Base-by-base conservation (phyloP, 1,140 invertebrate genomes). In the Muscidifurax raptorellus region DNA sequence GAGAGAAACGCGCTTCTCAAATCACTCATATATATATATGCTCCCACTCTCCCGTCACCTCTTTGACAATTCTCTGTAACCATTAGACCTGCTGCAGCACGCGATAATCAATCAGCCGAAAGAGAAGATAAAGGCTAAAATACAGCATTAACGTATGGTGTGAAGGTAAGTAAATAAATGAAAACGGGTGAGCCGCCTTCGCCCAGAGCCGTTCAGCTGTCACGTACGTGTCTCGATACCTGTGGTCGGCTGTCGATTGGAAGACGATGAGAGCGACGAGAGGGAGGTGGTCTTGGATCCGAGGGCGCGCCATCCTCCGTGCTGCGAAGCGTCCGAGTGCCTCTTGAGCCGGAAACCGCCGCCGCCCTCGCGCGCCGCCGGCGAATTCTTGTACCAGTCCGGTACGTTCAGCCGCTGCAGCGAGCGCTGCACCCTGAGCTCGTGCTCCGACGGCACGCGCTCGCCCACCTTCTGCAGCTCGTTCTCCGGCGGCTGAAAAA, bases 371-470 rank as follows among this genome's bases (percentile, higher is more conserved):
- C 95, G 94, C n/a, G 95, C 95, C 25, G 95, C 94, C 83, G 95
- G 94, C 27, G 96, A 96, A 91, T 97, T 97, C 92, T 97, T 97
- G 94, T 97, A 98, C 98, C 98, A 99, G 90, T 99, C 97, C 67
- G 98, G 98, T 59, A 99, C 96, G 93, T 98, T 98, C 80, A 99
- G 95, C 88, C 97, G 97, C 91, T 98, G 97, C 86, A 99, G 92
- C 28, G 97, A 98, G 86, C 97, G 96, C 91, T 98, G 97, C 78
- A 99, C 97, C 80, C 98, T 95, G 80, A 99, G 94, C 93, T 99
- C 97, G 94, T 98, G 97, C 93, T 98, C 98, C 77, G 97, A 97
- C 89, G 97, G 94, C 91, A 96, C 94, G 69, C 96, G 94, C 92
- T 97, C 95, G 71, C 94, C 94, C 81, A 94, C 95, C 94, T 97